Conservation (phyloP, 2,888 invertebrate species). For the Troglohyphantes excavatus region DNA sequence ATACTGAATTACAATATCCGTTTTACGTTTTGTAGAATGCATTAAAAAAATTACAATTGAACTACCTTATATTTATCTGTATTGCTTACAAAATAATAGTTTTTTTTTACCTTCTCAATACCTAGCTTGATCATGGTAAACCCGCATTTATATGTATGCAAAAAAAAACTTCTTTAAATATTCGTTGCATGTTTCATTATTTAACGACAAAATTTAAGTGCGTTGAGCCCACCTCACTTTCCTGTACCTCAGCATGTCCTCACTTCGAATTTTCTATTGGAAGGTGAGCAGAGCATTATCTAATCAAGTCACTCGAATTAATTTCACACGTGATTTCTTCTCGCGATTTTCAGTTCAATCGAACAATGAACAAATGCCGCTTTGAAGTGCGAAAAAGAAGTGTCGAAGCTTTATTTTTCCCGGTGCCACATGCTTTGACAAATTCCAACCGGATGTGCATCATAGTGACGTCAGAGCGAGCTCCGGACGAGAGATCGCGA, state of each 20-base stretch:
- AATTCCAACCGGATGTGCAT: slow-evolving; percentile 74
- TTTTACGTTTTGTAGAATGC: too few relatives aligned
- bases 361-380: slow-evolving; percentile 52
- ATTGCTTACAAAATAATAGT: too few relatives aligned
- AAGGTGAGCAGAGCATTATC: not conserved
- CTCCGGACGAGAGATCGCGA: slow-evolving; percentile 55
- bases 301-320: not conserved
- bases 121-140: too few relatives aligned
- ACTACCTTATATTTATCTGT: too few relatives aligned
- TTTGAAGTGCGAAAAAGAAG: slow-evolving; percentile 21
- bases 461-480: slow-evolving; percentile 71
- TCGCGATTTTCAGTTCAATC: slow-evolving; percentile 19
- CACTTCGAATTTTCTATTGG: not conserved
- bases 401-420: slow-evolving; percentile 45
- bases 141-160: too few relatives aligned
- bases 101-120: too few relatives aligned
- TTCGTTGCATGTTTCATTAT: too few relatives aligned
- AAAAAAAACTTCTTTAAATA: too few relatives aligned
- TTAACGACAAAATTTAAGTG: too few relatives aligned
- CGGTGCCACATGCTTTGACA: slow-evolving; percentile 67
- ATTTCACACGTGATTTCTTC: slow-evolving; percentile 19
- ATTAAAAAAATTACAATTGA: too few relatives aligned
- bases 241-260: not conserved
- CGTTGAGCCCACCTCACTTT: too few relatives aligned
- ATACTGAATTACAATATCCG: too few relatives aligned